Percentiles rank a stretch among this genome's conserved stretches.
Evolutionary conservation across 1,140 invertebrate genomes (phyloP).

Genomic region (Geopemphigus sp.): DNA sequence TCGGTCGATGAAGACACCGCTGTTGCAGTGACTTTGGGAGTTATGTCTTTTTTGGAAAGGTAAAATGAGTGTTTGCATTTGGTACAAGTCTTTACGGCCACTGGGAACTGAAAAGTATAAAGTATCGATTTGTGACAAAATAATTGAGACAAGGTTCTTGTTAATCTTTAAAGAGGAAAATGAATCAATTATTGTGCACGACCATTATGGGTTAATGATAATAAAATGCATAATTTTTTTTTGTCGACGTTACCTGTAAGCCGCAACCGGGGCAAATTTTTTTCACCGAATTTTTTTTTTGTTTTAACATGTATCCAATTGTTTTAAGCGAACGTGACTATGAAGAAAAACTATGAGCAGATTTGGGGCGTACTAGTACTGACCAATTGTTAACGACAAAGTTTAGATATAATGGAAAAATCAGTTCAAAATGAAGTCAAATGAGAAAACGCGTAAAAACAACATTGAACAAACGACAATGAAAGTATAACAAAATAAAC

Average conservation of each 20-base stretch:
- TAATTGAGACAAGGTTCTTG: too few species aligned
- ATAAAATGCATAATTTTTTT: background rate
- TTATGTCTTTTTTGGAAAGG: conserved; percentile 50
- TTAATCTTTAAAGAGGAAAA: too few species aligned
- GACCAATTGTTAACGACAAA: background rate
- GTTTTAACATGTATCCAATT: conserved; percentile 41
- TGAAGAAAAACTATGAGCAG: background rate
- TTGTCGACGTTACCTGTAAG: conserved; percentile 58
- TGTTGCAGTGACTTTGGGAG: background rate
- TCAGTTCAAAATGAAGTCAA: background rate
- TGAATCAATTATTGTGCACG: too few species aligned
- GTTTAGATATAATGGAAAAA: background rate
- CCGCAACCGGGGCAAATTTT: conserved; percentile 66
- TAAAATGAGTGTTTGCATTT: conserved; percentile 53
- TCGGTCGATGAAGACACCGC: background rate
- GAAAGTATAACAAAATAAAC: background rate
- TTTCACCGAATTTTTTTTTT: conserved; percentile 49
- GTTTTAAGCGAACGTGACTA: background rate
- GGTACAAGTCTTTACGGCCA: conserved; percentile 74
- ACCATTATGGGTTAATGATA: too few species aligned
- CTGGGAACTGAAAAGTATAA: conserved; percentile 65
- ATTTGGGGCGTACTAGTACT: background rate
- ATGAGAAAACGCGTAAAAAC: background rate
- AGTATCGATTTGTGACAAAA: too few species aligned
- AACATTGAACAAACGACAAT: background rate